A percentile compares a stretch with the other conserved stretches of the same genome.
Evolutionary conservation across 1,140 invertebrate genomes (phyloP).

Genomic region (Brachionus sp.): DNA sequence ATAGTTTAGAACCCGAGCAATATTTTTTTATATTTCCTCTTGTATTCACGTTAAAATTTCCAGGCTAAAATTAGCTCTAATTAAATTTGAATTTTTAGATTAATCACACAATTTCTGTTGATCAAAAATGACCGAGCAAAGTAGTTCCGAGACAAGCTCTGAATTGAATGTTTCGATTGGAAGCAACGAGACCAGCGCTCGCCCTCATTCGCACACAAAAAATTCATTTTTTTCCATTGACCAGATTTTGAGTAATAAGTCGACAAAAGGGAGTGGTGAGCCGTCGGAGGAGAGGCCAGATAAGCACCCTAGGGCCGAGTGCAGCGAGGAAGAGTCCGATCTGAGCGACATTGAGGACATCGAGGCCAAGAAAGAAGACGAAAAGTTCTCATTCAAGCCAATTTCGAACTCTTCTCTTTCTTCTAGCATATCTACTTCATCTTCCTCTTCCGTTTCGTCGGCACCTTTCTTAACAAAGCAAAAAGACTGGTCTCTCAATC

Average conservation of each 20-base stretch:
- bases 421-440: constrained; percentile 1
- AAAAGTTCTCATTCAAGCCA: not conserved
- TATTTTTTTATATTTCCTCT: not conserved
- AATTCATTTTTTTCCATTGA: constrained; percentile 34
- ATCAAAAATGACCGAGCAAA: constrained; percentile 9
- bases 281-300: not conserved
- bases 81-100: not conserved
- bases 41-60: not conserved
- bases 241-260: constrained; percentile 9
- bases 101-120: not conserved
- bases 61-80: not conserved
- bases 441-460: not conserved
- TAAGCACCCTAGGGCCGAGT: not conserved
- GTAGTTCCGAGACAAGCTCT: not conserved
- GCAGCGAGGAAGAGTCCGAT: not conserved
- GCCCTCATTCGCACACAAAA: not conserved
- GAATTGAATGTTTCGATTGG: constrained; percentile 22
- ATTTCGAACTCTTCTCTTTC: not conserved
- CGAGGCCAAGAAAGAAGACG: not conserved
- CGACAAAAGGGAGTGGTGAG: not conserved
- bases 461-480: not conserved
- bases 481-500: constrained; percentile 34
- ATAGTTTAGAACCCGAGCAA: not conserved
- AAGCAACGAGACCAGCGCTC: not conserved
- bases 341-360: not conserved